phyloP scores from a whole-genome alignment of 2,888 invertebrate species.

The Rhagonycha fulva region DNA sequence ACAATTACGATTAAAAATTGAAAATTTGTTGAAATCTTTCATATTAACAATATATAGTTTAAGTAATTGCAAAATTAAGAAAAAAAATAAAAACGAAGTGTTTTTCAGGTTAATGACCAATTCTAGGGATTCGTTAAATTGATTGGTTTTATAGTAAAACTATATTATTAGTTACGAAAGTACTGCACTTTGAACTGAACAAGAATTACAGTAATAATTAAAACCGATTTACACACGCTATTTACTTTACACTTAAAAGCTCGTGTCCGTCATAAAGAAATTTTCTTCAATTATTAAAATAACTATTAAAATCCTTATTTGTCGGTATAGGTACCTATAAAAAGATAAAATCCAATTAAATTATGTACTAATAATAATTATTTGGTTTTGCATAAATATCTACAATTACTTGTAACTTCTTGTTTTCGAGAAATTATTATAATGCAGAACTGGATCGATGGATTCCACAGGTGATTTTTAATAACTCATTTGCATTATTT shows the following conservation, averaged over 20 bases:
- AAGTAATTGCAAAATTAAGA: background rate
- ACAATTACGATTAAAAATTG: slow-evolving; percentile 8
- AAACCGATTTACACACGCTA: slow-evolving; percentile 11
- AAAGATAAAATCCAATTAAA: background rate
- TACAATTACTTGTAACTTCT: background rate
- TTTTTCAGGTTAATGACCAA: background rate
- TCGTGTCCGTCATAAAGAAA: slow-evolving; percentile 8
- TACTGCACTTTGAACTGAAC: slow-evolving; percentile 4
- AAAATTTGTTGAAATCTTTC: background rate
- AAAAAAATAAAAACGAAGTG: background rate
- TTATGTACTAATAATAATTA: background rate
- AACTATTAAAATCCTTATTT: background rate
- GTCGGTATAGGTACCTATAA: background rate
- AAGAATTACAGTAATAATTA: slow-evolving; percentile 5
- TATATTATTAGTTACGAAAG: background rate
- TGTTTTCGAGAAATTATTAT: background rate
- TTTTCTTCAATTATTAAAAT: background rate
- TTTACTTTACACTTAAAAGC: slow-evolving; percentile 11
- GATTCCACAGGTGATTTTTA: background rate
- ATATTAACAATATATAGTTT: background rate
- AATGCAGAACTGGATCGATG: background rate
- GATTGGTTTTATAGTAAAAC: background rate
- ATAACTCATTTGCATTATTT: background rate
- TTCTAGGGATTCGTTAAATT: background rate
- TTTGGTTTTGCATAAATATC: background rate